Base-by-base conservation (phyloP, 2,113 vertebrate species). In the Colius striatus region DNA sequence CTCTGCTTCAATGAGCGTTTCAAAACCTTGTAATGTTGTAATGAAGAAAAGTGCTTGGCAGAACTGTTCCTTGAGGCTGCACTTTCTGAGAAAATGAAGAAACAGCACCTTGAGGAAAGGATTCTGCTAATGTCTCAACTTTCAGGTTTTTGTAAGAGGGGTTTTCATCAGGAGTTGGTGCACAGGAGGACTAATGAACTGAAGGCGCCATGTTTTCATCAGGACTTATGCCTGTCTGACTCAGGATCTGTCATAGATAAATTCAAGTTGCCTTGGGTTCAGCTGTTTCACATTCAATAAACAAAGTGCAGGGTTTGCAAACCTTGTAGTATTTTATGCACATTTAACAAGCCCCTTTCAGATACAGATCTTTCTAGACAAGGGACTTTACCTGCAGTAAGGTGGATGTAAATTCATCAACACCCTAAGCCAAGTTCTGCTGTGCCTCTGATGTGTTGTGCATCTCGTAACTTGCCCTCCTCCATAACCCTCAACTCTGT, bases 81-180 rank as follows among this genome's bases (percentile, higher is more conserved):
- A 4, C 51, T 87, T 95, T 94, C 84, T 95, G 84, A 94, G 57
- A 94, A 68, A 45, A 67, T 94, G 74, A 96, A 87, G 92, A 94
- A 96, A 95, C 43, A 58, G 43, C 32, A 94, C 34, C 70, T 96
- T 62, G 54, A 92, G 61, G 87, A 95, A 83, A 84, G 63, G 17
- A 61, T 82, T 88, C 73, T 72, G 16, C 48, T 71, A 48, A n/a
- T 75, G 61, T 87, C 38, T 15, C 27, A 71, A n/a, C 53, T 45
- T 17, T 13, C 11, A 61, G 63, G 38, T 25, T 82, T 90, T 60
- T 89, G 84, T 81, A 92, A 86, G 38, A 78, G 38, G 3, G 6
- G 11, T 82, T 87, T 94, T 75, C 76, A 73, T n/a, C 61, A 34
- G 51, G 75, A 57, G 16, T 11, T 60, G 38, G 26, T 75, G 48